A percentile compares a stretch with the other conserved stretches of the same genome.
Conservation (phyloP, 2,888 invertebrate species). For the Deroplatys truncata region DNA sequence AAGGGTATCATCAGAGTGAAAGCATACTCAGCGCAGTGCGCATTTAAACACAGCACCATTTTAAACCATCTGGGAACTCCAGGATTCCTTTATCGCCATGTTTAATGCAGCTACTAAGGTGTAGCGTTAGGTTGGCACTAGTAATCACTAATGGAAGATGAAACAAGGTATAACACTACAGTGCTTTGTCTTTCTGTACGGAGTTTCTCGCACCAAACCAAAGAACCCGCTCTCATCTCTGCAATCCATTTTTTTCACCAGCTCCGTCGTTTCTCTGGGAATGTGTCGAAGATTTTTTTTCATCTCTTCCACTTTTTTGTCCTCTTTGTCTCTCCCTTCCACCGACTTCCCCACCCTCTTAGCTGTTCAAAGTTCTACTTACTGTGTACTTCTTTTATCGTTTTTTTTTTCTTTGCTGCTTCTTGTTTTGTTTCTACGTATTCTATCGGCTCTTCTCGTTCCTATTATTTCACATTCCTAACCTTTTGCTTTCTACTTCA, state of each 20-base stretch:
- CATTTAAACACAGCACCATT: background rate
- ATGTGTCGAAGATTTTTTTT: background rate
- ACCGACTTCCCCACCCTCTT: background rate
- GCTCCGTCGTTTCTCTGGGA: background rate
- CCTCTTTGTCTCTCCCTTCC: background rate
- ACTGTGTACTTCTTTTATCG: background rate
- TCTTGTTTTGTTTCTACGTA: background rate
- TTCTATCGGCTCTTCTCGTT: background rate
- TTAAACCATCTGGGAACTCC: background rate
- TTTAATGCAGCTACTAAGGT: background rate
- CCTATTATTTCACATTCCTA: background rate
- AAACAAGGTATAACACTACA: background rate
- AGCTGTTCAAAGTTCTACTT: background rate
- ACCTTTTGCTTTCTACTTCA: background rate
- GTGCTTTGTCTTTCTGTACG: background rate
- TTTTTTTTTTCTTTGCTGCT: background rate
- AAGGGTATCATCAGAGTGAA: background rate
- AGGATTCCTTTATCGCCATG: background rate
- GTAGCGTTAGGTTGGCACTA: background rate
- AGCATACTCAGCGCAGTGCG: background rate
- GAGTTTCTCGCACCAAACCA: background rate
- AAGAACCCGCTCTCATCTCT: background rate
- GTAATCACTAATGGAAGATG: background rate
- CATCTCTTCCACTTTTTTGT: background rate
- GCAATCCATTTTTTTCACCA: background rate